These are phyloP conservation scores for Phymatocera aterrima DNA, from an alignment of 2,888 invertebrate genomes.

Conservation along the genomic window DNA sequence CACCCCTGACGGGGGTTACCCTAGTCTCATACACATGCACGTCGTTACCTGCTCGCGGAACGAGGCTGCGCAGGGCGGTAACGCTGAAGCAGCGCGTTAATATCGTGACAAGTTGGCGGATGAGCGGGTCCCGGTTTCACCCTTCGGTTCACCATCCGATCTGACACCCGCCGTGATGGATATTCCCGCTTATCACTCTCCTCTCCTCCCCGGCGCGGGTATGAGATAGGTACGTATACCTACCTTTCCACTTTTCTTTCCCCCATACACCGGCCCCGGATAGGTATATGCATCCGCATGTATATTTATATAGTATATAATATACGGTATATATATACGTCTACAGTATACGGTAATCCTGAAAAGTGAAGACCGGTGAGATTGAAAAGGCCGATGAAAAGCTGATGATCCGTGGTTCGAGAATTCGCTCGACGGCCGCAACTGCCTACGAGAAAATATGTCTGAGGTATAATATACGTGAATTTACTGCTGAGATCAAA, in stretches of 20 bases:
- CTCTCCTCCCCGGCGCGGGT: constrained; percentile 50
- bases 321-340: background rate
- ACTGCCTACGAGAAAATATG: background rate
- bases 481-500: background rate
- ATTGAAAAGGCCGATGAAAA: background rate
- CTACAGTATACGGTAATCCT: background rate
- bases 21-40: background rate
- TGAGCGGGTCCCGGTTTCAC: constrained; percentile 54
- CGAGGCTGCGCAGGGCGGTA: background rate
- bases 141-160: constrained; percentile 58
- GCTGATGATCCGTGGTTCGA: background rate
- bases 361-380: constrained; percentile 24
- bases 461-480: background rate
- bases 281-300: background rate
- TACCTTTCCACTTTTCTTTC: constrained; percentile 47
- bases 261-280: constrained; percentile 32
- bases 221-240: constrained; percentile 25
- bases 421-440: background rate
- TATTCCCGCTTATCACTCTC: constrained; percentile 66
- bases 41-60: background rate
- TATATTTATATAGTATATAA: background rate
- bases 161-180: constrained; percentile 63
- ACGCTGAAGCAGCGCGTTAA: constrained; percentile 55
- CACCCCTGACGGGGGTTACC: background rate
- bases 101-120: constrained; percentile 63